Percentiles rank a stretch among this genome's conserved stretches.
phyloP scores from a whole-genome alignment of 2,113 vertebrate genomes.

The Hyaena hyaena region DNA sequence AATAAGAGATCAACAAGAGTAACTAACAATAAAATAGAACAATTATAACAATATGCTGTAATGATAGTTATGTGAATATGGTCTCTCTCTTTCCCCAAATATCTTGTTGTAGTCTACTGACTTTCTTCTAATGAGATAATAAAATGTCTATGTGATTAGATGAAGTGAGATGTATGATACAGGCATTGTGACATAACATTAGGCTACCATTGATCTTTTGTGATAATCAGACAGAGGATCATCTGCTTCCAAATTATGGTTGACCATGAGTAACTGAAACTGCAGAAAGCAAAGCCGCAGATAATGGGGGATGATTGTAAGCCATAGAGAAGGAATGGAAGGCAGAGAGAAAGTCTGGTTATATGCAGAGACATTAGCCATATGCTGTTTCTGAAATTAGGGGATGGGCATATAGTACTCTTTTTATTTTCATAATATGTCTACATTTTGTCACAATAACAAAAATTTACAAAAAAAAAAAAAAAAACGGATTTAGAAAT shows the following conservation, averaged over 20 bases:
- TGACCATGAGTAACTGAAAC: neutral
- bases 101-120: neutral
- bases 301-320: too few relatives aligned
- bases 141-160: neutral
- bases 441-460: neutral
- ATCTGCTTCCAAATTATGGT: neutral
- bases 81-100: neutral
- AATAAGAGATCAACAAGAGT: neutral
- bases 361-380: neutral
- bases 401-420: neutral
- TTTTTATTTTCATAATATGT: neutral
- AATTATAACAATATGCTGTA: neutral
- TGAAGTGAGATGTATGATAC: neutral
- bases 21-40: neutral
- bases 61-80: neutral
- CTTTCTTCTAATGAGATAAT: neutral
- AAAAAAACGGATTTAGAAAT: neutral
- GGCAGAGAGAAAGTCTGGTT: neutral
- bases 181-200: neutral
- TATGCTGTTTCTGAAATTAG: neutral
- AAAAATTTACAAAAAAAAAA: neutral
- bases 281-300: neutral
- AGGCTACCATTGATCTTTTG: neutral
- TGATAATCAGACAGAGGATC: neutral
- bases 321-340: neutral